Base-by-base conservation (phyloP, 2,797 vertebrate species). In the Hypotaenidia okinawae region DNA sequence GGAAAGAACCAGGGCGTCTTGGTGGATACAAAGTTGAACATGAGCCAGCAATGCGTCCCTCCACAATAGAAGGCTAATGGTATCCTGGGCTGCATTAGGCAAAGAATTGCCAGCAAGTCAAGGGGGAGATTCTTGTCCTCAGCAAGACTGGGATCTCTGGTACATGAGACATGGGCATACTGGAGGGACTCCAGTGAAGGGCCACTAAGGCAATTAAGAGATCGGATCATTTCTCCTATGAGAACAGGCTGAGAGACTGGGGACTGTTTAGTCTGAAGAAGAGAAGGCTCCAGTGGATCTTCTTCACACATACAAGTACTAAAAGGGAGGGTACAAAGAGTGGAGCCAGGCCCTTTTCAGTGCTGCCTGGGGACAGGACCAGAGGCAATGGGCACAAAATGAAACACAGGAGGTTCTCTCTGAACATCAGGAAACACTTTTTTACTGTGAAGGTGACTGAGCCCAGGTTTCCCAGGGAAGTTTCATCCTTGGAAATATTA, bases 141-240 rank as follows among this genome's bases (percentile, higher is more conserved):
- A 35, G 15, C 23, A n/a, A 12, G 2, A 35, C 28, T 37, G 21
- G 13, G 9, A 4, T 76, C 32, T 4, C 12, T 68, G 37, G 27
- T 1, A 28, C 8, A 16, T 35, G 16, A 82, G 12, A 9, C 3
- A 6, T 19, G 4, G 9, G 24, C 3, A 11, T 23, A 41, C 37
- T 28, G 35, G 23, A 47, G 9, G 17, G 17, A 87, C n/a, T 25
- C 25, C 28, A 73, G 2, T 1, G 3, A 67, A 73, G 15, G 10
- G 5, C 3, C 16, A 47, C 1, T 0, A 52, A 64, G 7, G 39
- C 3, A 4, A 25, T 25, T 52, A 67, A 54, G 13, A 23, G 30
- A 28, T n/a, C 23, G 10, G 9, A 69, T 9, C 28, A 28, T 9
- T 6, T 23, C 28, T 63, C 5, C 5, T 43, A 1, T 3, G 21